Evolutionary conservation across 1,140 invertebrate species (phyloP), one percentile per base, ranked within the genome.

Genomic region (Mycetomoellerius zeteki): DNA sequence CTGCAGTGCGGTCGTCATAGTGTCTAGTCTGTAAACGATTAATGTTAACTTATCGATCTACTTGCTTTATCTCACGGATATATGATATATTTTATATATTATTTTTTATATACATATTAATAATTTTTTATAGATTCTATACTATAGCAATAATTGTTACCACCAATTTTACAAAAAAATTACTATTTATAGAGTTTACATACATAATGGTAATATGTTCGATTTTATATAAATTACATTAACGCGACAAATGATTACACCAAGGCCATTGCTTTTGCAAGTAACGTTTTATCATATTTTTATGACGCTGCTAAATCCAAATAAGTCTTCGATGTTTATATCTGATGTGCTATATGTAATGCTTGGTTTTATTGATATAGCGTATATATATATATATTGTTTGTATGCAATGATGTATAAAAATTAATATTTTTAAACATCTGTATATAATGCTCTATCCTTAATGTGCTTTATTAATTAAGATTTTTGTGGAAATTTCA

Each of bases 11-110:
- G 69, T 67, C 37, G 77, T 87, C 54, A 60, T 80, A 89, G 85
- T 78, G 12, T 89, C 89, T 90, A 90, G 89, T 89, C 89, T 90
- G 21, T 87, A 85, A 89, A 89, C 14, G 5, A 87, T 89, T 85
- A 75, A 76, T 37, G n/a, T 54, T 89, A 78, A 87, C 58, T 78
- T 89, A 90, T 54, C 71, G 33, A 72, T 73, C 77, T 84, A 81
- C 27, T 24, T 73, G 56, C 71, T 77, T 80, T 54, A 3, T 58
- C 6, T 65, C 37, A 58, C 1, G 65, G n/a, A 85, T 72, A 77
- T 75, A 81, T 10, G 8, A 77, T 84, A 72, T 85, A 85, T 78
- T 67, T 86, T 77, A 77, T 56, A 47, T 60, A 33, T 86, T 86
- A 47, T 56, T 21, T 62, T 30, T 50, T 52, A 47, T 56, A 86